phyloP scores from a whole-genome alignment of 1,140 invertebrate species.

The Scaptomyza pallida region DNA sequence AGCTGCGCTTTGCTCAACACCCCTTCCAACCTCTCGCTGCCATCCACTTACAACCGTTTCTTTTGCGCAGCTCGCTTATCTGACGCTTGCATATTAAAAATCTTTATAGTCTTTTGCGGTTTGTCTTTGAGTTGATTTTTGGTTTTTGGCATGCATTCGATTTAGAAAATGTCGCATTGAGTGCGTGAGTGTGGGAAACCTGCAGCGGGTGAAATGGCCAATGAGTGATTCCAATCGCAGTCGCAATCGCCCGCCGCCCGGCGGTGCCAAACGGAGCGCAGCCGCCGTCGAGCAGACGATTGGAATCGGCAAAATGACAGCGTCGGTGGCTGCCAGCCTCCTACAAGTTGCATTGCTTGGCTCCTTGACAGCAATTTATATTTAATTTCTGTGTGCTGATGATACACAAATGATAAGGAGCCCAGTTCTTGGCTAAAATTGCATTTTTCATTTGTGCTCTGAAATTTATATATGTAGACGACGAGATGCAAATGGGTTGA shows the following conservation, averaged over 20 bases:
- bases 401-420: constrained; percentile 65
- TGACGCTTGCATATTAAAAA: constrained; percentile 73
- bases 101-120: constrained; percentile 82
- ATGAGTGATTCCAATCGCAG: constrained; percentile 73
- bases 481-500: constrained; percentile 33
- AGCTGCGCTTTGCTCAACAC: constrained; percentile 69
- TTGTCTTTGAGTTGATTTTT: constrained; percentile 73
- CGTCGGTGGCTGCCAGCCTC: constrained; percentile 57
- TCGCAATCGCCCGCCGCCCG: constrained; percentile 47
- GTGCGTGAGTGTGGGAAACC: constrained; percentile 76
- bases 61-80: constrained; percentile 49
- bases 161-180: constrained; percentile 57
- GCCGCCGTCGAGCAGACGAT: constrained; percentile 71
- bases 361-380: constrained; percentile 72
- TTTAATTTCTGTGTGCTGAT: constrained; percentile 72
- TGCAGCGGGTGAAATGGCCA: constrained; percentile 56
- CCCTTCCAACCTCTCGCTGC: no score
- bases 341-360: constrained; percentile 70
- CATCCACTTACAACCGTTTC: neutral
- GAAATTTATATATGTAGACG: constrained; percentile 26
- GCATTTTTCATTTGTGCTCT: constrained; percentile 75
- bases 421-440: constrained; percentile 56
- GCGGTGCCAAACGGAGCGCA: constrained; percentile 78
- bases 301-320: constrained; percentile 63
- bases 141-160: constrained; percentile 70